Evolutionary conservation across 2,797 vertebrate genomes (phyloP), one percentile per base, ranked within the genome.

Genomic region (Huso huso): DNA sequence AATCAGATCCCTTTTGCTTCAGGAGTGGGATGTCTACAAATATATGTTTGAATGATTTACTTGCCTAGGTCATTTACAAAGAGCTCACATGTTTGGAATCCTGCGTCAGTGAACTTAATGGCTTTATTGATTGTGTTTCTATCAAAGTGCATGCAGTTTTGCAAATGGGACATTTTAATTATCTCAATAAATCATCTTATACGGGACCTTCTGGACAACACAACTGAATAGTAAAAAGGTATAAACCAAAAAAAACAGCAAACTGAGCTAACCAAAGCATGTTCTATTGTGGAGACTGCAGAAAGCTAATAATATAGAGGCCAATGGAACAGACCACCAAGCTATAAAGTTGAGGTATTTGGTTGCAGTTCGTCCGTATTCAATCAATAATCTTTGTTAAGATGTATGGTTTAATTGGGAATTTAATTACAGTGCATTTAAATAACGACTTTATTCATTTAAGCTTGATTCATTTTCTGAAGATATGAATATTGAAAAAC

Each of bases 111-210:
- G 66, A 61, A 78, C 75, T 77, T 84, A 84, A 85, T 82, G 78
- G 75, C 63, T 37, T 66, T 76, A 83, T 84, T 81, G 80, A 86
- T 84, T 77, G 73, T 69, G 74, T 82, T 76, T 78, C 70, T 74
- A 80, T 78, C 64, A 69, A 51, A 11, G 52, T 73, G 72, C 77
- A 71, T 68, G 75, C 70, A 74, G 77, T 74, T 70, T 75, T 70
- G 64, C 76, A 82, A 81, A 86, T 79, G n/a, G 80, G 80, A 81
- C 70, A 72, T 77, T 79, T 77, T 83, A 78, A 80, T 79, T 71
- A 64, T 69, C 74, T 72, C 70, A 65, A 78, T 83, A 74, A 77
- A 78, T 83, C 77, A 81, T 18, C 15, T 18, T 71, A 37, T 61
- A 49, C 72, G 68, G 64, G 63, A 48, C 55, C 37, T 55, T 10